Base-by-base conservation (phyloP, 2,797 vertebrate genomes). In the Chloroceryle inda region DNA sequence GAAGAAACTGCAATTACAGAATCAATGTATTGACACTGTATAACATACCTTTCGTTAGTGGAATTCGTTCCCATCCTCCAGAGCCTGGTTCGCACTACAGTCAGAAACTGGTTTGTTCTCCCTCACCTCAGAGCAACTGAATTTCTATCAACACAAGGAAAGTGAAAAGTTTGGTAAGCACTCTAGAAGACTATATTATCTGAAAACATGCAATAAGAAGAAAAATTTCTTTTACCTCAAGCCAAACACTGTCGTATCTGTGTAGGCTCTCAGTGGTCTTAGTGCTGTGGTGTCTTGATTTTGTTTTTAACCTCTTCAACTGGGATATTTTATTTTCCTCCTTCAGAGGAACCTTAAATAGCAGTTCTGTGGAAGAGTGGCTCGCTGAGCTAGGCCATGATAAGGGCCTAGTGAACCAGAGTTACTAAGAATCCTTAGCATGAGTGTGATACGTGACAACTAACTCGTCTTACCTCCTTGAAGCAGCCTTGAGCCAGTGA, bases 231-330 rank as follows among this genome's bases (percentile, higher is more conserved):
- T 75, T 89, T 78, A 78, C 49, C 45, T 75, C 29, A 56, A 33
- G 53, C 18, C 3, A 0, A 37, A 22, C 15, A 35, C 27, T 24
- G 16, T 22, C 53, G 45, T 1, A 0, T 33, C 66, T 33, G 26
- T 21, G 22, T 23, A n/a, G 58, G 15, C 8, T 77, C 49, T 44
- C 52, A 8, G 37, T 23, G 40, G 15, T 16, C 12, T 53, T 35
- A 38, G 42, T 50, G 23, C 29, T 44, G 18, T 24, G 0, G 0
- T 5, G 40, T 40, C 42, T 37, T 52, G 53, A 21, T 50, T 66
- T 76, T 40, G 8, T n/a, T 47, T 67, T 61, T 68, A 31, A 40
- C 17, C 23, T 58, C 37, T 42, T 84, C 3, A 2, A 7, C 1
- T 4, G 38, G 31, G 21, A 42, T 50, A 50, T 16, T 78, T 45